Evolutionary conservation across 2,888 invertebrate genomes (phyloP), one percentile per base, ranked within the genome.

Genomic region (Danaus chrysippus): DNA sequence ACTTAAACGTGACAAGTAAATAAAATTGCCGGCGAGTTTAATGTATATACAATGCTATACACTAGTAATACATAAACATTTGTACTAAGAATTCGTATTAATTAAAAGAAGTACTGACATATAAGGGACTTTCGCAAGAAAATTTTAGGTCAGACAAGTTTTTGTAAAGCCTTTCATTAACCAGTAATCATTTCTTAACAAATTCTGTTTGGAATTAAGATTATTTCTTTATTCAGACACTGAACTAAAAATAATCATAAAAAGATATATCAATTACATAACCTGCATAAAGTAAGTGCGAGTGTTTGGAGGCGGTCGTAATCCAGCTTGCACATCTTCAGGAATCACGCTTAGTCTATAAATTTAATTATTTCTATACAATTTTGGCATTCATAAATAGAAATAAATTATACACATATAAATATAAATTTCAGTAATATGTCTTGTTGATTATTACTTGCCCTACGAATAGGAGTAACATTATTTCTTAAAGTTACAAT

Each of bases 271-370:
- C n/a, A 12, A 3, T 17, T 12, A 57, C 13, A 1, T 52, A 43
- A 78, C 89, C 89, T 89, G 89, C 87, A 90, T 90, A 65, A 86
- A 90, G 67, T 82, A 86, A 1, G 87, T 88, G 52, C 71, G 76
- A 55, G 82, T 42, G 66, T 82, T 81, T 44, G 70, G 63, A 13
- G 72, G 73, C 8, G 58, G 70, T 13, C 34, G 61, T 15, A 56
- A 44, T 34, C 58, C 52, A 10, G 34, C 58, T 69, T 70, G 23
- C 0, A 19, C 11, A 10, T 59, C 61, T 64, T 70, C 70, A 1
- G 77, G 73, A 43, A 76, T 64, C 3, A 80, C 59, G 61, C 84
- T 85, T 12, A 84, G 70, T 67, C 87, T 87, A 73, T 49, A 79
- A 80, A 62, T 17, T 56, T 59, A 42, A 17, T 34, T 10, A 43